phyloP scores from a whole-genome alignment of 30 jellyfish, hydroid and myxozoan species.

The Chrysaora quinquecirrha region DNA sequence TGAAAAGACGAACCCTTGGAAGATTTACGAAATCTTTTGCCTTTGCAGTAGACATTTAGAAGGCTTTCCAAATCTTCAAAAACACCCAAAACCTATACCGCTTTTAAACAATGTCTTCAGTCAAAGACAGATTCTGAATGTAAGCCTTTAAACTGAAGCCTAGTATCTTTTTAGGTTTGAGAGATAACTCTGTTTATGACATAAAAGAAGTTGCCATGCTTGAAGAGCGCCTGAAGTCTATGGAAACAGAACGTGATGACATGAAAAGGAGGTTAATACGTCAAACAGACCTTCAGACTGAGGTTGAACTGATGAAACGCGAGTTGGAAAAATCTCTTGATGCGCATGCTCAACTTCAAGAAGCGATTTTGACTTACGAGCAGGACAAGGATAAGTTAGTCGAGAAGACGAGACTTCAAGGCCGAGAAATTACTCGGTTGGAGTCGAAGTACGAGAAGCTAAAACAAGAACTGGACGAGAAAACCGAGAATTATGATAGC shows the following conservation, averaged over 20 bases:
- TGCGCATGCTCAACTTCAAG: slow-evolving; percentile 82
- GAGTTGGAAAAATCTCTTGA: slow-evolving; percentile 86
- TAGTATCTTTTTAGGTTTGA: not conserved
- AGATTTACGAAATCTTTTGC: too few relatives aligned
- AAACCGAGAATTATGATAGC: slow-evolving; percentile 49
- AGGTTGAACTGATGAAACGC: slow-evolving; percentile 65
- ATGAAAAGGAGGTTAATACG: slow-evolving; percentile 43
- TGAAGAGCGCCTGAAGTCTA: slow-evolving; percentile 32
- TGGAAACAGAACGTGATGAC: slow-evolving; percentile 28
- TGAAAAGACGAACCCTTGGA: too few relatives aligned
- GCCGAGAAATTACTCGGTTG: slow-evolving; percentile 46
- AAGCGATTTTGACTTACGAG: slow-evolving; percentile 68
- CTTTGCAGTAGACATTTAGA: too few relatives aligned
- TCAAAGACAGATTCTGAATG: too few relatives aligned
- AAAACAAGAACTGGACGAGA: slow-evolving; percentile 60
- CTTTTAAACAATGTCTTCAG: too few relatives aligned
- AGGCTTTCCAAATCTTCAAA: too few relatives aligned
- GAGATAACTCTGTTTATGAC: not conserved
- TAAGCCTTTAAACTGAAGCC: too few relatives aligned
- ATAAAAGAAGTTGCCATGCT: not conserved
- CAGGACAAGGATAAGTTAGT: slow-evolving; percentile 58
- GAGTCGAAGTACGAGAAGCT: slow-evolving; percentile 46
- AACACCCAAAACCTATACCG: too few relatives aligned
- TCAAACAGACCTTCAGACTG: slow-evolving; percentile 72
- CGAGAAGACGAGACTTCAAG: slow-evolving; percentile 45